Conservation (phyloP, 2,797 vertebrate genomes). For the Chloroceryle inda region DNA sequence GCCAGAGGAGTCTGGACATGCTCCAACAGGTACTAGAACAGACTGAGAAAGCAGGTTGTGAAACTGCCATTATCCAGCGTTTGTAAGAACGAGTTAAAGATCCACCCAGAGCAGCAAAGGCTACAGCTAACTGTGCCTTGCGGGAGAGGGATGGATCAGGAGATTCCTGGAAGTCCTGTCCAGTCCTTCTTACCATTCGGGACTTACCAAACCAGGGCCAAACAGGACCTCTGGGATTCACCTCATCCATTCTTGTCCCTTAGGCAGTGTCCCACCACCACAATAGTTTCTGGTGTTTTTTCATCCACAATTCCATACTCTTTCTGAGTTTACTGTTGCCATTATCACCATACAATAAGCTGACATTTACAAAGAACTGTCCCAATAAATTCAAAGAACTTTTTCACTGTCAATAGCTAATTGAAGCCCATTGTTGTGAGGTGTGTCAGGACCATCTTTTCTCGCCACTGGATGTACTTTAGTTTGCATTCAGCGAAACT, state of each 20-base stretch:
- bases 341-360: background rate
- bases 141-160: background rate
- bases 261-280: background rate
- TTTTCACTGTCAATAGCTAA: background rate
- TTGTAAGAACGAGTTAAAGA: background rate
- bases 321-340: background rate
- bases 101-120: background rate
- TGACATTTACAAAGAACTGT: background rate
- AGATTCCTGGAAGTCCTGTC: background rate
- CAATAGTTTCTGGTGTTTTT: background rate
- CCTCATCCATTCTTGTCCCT: background rate
- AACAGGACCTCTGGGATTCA: background rate
- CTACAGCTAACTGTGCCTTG: background rate
- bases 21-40: background rate
- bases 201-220: background rate
- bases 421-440: background rate
- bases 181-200: background rate
- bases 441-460: background rate
- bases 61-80: accelerated
- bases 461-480: background rate
- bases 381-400: background rate
- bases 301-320: background rate
- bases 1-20: too few species aligned
- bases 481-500: background rate
- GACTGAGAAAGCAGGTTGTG: background rate